Evolutionary conservation across 2,888 invertebrate genomes (phyloP).

Genomic region (Agonum fuliginosum): DNA sequence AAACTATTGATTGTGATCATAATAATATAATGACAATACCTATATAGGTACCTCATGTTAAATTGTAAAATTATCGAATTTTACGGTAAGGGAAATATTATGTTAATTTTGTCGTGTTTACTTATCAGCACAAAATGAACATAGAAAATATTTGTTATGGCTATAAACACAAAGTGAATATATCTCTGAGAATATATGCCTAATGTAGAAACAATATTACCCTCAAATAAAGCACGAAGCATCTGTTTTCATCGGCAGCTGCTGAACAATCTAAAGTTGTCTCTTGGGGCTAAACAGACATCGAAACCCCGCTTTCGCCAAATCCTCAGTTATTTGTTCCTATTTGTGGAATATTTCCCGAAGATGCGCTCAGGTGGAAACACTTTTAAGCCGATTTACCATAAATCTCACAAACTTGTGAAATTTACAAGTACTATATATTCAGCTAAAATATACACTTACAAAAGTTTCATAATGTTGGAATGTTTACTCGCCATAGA

Average conservation of each 20-base stretch:
- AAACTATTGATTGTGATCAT: no score
- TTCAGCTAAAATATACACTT: conserved; percentile 40
- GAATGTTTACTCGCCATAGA: conserved; percentile 33
- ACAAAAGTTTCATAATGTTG: conserved; percentile 29
- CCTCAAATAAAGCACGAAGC: background rate
- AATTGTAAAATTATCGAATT: no score
- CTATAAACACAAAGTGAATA: background rate
- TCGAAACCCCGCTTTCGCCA: background rate
- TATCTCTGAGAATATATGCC: background rate
- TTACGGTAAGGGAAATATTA: no score
- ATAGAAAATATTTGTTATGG: background rate
- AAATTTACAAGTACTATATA: conserved; percentile 52
- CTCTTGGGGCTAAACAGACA: conserved; percentile 8
- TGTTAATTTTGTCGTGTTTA: no score
- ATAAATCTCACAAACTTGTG: conserved; percentile 53
- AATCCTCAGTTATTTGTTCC: conserved; percentile 45
- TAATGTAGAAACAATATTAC: conserved; percentile 9
- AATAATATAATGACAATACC: no score
- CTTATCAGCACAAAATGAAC: no score
- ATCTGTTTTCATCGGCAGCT: conserved; percentile 17
- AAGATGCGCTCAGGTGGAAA: conserved; percentile 45
- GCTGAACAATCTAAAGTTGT: conserved; percentile 7
- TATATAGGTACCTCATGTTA: no score
- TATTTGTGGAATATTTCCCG: conserved; percentile 43
- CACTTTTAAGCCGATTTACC: conserved; percentile 55